Evolutionary conservation across 2,113 vertebrate genomes (phyloP).

Genomic region (Serilophus lunatus): DNA sequence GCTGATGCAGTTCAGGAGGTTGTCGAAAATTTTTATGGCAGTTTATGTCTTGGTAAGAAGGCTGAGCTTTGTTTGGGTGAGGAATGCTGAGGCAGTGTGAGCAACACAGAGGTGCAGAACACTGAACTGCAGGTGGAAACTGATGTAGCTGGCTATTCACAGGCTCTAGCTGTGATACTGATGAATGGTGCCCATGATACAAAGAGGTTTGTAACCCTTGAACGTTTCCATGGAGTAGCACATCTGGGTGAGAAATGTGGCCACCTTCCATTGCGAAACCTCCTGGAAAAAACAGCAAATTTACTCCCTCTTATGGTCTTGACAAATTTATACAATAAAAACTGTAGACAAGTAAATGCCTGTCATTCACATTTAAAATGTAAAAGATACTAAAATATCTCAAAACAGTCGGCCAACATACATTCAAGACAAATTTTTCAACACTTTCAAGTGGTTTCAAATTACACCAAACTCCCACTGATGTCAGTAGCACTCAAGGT

Average conservation of each 20-base stretch:
- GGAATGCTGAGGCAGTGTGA: conserved; percentile 75
- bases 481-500: neutral
- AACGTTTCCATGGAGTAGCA: conserved; percentile 72
- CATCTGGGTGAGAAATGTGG: conserved; percentile 74
- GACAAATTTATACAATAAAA: neutral
- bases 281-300: conserved; percentile 71
- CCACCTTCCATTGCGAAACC: conserved; percentile 85
- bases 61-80: conserved; percentile 66
- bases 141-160: conserved; percentile 75
- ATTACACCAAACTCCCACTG: neutral
- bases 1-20: conserved; percentile 45
- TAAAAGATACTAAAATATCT: neutral
- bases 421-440: neutral
- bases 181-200: conserved; percentile 69
- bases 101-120: conserved; percentile 78
- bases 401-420: neutral
- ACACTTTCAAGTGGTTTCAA: neutral
- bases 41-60: conserved; percentile 33
- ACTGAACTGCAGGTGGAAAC: conserved; percentile 77
- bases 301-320: neutral
- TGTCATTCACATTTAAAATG: neutral
- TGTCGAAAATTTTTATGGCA: conserved; percentile 58
- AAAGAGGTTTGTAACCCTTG: conserved; percentile 78
- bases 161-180: conserved; percentile 74
- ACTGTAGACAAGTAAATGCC: neutral